Evolutionary conservation across 1,140 invertebrate genomes (phyloP), one percentile per base, ranked within the genome.

Genomic region (Drosophila ananassae): DNA sequence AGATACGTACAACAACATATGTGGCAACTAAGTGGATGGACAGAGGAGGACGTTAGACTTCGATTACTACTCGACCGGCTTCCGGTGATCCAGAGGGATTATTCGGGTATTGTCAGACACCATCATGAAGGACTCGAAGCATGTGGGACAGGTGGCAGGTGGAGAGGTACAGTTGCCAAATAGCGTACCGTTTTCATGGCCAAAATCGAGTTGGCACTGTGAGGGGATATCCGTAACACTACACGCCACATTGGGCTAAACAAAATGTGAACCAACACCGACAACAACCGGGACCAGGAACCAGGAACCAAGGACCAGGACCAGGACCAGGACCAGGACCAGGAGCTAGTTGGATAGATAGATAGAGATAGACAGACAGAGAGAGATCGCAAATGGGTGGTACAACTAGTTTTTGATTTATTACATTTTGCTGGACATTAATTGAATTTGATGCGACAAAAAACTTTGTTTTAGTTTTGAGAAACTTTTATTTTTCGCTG

Each of bases 371-470:
- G n/a, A 73, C 44, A 51, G 22, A 71, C 37, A 57, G 39, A 60
- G 52, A 77, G 46, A 55, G 53, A 62, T 24, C 57, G 57, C 61
- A 17, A 62, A 60, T 68, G 75, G 56, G 68, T 44, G 44, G 57
- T 69, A 75, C 37, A 89, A 67, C 71, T 83, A 79, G 51, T 67
- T 77, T 85, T 85, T 89, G 83, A 78, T 79, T 82, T 89, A 83
- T 83, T 79, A 77, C 72, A 87, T 76, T 81, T 80, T 56, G 60
- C 47, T 63, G 69, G 79, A 73, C 78, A 83, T 83, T 78, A 82
- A 85, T 85, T 85, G 74, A 85, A 87, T 85, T 87, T 87, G 77
- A 85, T 82, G 78, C 62, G 81, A 87, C 77, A 80, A 84, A 85
- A 59, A 87, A 77, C 59, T 77, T 76, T 72, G 39, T 62, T 78